These are phyloP conservation scores for Sebastes paucispinis DNA, from an alignment of 2,797 vertebrate species.

Conservation along the genomic window DNA sequence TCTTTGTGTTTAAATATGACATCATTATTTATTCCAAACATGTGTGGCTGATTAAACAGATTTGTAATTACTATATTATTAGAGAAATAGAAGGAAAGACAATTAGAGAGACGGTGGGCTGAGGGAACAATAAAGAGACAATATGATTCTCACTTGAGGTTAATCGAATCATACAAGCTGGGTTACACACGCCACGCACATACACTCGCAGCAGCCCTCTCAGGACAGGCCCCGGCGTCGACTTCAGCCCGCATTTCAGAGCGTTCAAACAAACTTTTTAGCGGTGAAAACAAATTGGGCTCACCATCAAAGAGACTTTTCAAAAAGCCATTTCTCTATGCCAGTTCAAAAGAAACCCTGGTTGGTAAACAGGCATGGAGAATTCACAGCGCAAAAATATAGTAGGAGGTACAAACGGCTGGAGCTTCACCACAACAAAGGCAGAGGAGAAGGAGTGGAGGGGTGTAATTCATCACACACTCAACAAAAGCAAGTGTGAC, in stretches of 20 bases:
- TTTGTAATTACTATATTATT: background rate
- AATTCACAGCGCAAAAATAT: constrained; percentile 72
- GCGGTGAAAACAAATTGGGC: constrained; percentile 76
- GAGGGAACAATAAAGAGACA: constrained; percentile 6
- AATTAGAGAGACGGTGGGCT: background rate
- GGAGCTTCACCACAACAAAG: constrained; percentile 79
- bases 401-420: constrained; percentile 75
- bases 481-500: constrained; percentile 78
- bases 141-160: constrained; percentile 15
- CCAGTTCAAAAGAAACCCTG: constrained; percentile 74
- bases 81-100: background rate
- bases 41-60: background rate
- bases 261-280: constrained; percentile 73
- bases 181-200: background rate
- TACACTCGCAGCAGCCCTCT: constrained; percentile 24
- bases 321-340: constrained; percentile 74
- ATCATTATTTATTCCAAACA: background rate
- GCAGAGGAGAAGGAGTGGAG: constrained; percentile 68
- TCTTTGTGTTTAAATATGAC: background rate
- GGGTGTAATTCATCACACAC: constrained; percentile 80
- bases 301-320: constrained; percentile 80
- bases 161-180: background rate
- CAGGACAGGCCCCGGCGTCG: constrained; percentile 46
- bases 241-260: constrained; percentile 49
- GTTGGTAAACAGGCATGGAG: constrained; percentile 75